Percentiles rank a stretch among this genome's conserved stretches.
Evolutionary conservation across 2,797 vertebrate genomes (phyloP).

Genomic region (Falco berigora): DNA sequence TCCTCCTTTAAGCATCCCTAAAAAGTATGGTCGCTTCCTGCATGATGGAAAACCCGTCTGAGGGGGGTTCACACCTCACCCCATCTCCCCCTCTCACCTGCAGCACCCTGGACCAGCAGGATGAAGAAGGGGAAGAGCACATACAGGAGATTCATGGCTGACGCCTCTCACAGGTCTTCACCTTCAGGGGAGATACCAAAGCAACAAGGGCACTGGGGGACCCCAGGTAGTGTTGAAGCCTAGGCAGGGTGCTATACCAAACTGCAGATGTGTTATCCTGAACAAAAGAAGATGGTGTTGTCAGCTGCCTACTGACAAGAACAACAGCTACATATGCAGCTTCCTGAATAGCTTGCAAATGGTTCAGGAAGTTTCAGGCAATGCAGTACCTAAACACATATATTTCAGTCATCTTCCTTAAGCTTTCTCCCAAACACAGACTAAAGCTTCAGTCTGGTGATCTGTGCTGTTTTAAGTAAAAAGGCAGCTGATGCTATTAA

Average conservation of each 20-base stretch:
- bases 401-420: neutral
- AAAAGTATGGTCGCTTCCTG: neutral
- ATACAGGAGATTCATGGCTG: neutral
- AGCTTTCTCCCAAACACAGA: neutral
- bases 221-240: rapidly evolving
- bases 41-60: neutral
- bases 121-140: neutral
- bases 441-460: neutral
- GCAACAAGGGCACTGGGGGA: neutral
- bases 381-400: neutral
- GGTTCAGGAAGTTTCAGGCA: neutral
- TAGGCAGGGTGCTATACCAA: neutral
- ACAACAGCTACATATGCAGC: no score
- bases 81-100: neutral
- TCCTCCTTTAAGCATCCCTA: neutral
- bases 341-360: rapidly evolving
- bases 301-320: neutral
- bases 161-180: rapidly evolving
- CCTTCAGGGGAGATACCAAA: neutral
- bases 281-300: neutral
- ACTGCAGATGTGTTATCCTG: neutral
- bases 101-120: neutral
- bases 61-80: neutral
- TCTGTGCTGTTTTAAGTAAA: neutral
- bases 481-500: neutral